Evolutionary conservation across 64 coral and sea anemone species (phyloP).

Genomic region (Astreopora myriophthalma): DNA sequence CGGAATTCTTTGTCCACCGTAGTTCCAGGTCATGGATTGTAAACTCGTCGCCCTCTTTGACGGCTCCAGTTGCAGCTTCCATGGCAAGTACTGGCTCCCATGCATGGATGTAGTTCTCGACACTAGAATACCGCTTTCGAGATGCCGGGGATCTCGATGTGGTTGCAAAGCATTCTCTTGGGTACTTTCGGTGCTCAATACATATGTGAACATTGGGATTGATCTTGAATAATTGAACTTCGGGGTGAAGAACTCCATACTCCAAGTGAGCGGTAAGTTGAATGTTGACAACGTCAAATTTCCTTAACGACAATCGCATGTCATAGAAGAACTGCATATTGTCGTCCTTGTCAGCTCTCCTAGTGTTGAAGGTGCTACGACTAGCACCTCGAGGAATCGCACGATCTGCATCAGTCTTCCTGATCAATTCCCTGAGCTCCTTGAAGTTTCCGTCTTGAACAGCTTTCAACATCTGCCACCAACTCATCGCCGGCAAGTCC

Average conservation of each 20-base stretch:
- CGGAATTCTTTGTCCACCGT: neutral
- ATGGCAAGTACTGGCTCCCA: conserved; percentile 76
- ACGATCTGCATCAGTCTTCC: neutral
- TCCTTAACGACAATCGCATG: conserved; percentile 38
- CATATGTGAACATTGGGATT: conserved; percentile 48
- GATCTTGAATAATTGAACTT: conserved; percentile 64
- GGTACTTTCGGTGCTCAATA: conserved; percentile 70
- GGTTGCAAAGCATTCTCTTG: conserved; percentile 43
- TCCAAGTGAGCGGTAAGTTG: conserved; percentile 58
- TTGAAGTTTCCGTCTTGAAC: neutral
- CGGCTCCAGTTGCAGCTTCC: conserved; percentile 65
- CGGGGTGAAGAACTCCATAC: conserved; percentile 46
- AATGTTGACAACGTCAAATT: conserved; percentile 44
- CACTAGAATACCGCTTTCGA: neutral
- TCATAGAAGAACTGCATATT: conserved; percentile 54
- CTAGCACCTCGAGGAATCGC: neutral
- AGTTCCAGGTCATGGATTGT: conserved; percentile 42
- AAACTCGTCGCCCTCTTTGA: conserved; percentile 69
- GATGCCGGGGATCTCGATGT: conserved; percentile 42
- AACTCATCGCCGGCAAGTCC: neutral
- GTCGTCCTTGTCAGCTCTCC: neutral
- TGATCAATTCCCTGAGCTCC: neutral
- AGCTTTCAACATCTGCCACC: neutral
- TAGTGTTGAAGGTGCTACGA: neutral
- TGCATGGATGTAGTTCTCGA: conserved; percentile 37